Evolutionary conservation across 2,888 invertebrate genomes (phyloP), one percentile per base, ranked within the genome.

Genomic region (Polydrusus pterygomalis): DNA sequence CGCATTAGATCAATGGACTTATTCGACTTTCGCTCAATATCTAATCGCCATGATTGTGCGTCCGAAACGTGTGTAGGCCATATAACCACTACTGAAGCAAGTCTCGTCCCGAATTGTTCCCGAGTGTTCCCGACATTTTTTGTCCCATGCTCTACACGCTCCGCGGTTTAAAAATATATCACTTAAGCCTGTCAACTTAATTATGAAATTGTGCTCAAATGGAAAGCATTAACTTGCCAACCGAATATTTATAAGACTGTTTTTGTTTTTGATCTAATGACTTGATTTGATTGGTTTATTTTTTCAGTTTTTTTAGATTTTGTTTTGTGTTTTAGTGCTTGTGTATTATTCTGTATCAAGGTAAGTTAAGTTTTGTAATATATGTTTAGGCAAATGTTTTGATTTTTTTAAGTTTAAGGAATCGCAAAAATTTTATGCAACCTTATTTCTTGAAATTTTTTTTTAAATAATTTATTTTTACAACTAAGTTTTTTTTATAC

Each of bases 141-240:
- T 74, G 75, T 43, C 49, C 47, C 65, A 40, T 15, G 45, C 40
- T 11, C 43, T 79, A 79, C 75, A 72, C 62, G 67, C 67, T 77
- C 75, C 77, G 62, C 79, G 79, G 79, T 79, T 81, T 81, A 81
- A 80, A 82, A 80, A 80, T 81, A 81, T 81, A 79, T 77, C 80
- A 79, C 80, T 80, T 79, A 74, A 74, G 80, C 79, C 80, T 82
- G 81, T 82, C 82, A 83, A 79, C 80, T 82, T 80, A 80, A 82
- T 82, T 82, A 80, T 78, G 77, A 79, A 78, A 78, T 78, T 79
- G 79, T 71, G 73, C 73, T 81, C 79, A 79, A 81, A 80, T 79
- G 80, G 78, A 74, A 76, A 79, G 73, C 79, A 79, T 76, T 71
- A 54, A 10, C 18, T 18, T 38, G 68, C 51, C 43, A 47, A n/a